phyloP scores from a whole-genome alignment of 2,797 vertebrate species.

The Coreius guichenoti region DNA sequence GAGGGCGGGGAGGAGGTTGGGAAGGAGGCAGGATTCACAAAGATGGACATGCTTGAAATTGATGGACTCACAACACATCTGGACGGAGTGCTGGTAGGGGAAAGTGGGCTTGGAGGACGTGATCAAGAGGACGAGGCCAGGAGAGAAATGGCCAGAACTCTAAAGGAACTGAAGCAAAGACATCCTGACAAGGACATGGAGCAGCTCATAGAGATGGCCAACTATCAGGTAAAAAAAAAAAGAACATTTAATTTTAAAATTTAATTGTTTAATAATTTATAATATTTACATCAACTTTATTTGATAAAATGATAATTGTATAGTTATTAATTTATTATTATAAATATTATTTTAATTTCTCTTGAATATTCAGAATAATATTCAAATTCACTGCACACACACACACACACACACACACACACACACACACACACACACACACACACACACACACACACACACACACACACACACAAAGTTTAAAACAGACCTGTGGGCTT shows the following conservation, averaged over 20 bases:
- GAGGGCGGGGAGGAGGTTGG: slow-evolving; percentile 75
- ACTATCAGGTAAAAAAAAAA: slow-evolving; percentile 78
- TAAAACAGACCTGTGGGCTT: background rate
- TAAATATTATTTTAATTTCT: background rate
- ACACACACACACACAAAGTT: no score
- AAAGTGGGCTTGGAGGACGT: slow-evolving; percentile 67
- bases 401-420: no score
- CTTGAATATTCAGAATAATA: background rate
- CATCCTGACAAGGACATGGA: slow-evolving; percentile 88
- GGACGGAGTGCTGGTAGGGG: slow-evolving; percentile 72
- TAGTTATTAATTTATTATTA: background rate
- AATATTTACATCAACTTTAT: background rate
- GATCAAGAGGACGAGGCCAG: slow-evolving; percentile 82
- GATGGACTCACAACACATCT: slow-evolving; percentile 78
- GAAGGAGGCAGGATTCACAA: slow-evolving; percentile 77
- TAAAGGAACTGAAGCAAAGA: slow-evolving; percentile 85
- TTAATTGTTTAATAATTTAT: background rate
- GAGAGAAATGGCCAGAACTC: slow-evolving; percentile 82
- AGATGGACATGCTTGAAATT: slow-evolving; percentile 81
- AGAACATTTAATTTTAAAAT: background rate
- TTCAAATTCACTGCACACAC: no score
- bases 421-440: no score
- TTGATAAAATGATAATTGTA: background rate
- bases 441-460: no score
- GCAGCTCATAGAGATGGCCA: slow-evolving; percentile 86